Evolutionary conservation across 2,888 invertebrate species (phyloP), one percentile per base, ranked within the genome.

Genomic region (Thecocarcelia acutangulata): DNA sequence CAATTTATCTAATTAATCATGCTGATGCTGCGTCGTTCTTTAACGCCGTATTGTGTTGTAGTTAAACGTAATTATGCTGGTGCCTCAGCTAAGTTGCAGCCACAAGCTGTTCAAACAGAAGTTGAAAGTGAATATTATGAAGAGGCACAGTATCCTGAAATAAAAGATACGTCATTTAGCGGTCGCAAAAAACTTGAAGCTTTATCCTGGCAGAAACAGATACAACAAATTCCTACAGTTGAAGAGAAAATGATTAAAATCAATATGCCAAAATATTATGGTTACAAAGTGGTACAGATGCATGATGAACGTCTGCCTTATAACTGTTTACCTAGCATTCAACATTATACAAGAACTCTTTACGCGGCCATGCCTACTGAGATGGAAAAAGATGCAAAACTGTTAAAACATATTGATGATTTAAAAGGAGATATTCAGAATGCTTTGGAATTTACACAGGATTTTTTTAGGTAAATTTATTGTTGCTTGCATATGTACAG

Each of bases 201-300:
- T 0, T 87, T 92, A 83, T 84, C 87, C 1, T 90, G 92, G 89
- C 91, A 94, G 85, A 91, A 94, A 15, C 92, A 93, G 87, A 93
- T 97, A 13, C 92, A 93, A 87, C 89, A 92, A 1, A 86, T 95
- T 12, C 92, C 93, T 74, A 96, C 96, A 0, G 93, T 96, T 0
- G 97, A 97, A 91, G 96, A 96, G 88, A 97, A 97, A 87, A 92
- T 96, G 85, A 93, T 96, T 66, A 95, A 95, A 85, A 87, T 97
- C 24, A 97, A 97, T 88, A 94, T 96, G 93, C 96, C 95, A 0
- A 92, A 93, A 61, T 96, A 94, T 89, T 97, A 95, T 89, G 97
- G 97, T 1, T 96, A 94, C 92, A 93, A 92, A 86, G 93, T 93
- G 75, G 89, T 94, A 1, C 90, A 93, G 86, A 87, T 96, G 3